Evolutionary conservation across 2,888 invertebrate genomes (phyloP).

Genomic region (Synanthedon formicaeformis): DNA sequence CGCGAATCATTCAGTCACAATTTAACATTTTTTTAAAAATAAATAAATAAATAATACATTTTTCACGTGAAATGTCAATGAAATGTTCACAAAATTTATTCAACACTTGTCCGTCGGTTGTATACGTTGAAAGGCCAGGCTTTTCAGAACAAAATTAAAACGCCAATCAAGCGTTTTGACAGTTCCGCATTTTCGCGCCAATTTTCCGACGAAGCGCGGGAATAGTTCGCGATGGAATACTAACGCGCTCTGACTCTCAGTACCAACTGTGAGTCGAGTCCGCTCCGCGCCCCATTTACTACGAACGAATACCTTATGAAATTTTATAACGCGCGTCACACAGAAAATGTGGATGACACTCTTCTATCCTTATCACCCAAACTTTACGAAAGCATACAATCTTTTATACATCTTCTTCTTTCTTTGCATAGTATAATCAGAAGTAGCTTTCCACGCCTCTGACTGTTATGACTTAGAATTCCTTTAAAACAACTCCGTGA

Average conservation of each 20-base stretch:
- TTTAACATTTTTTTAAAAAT: not conserved
- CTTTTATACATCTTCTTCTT: too few relatives aligned
- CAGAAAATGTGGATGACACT: conserved; percentile 35
- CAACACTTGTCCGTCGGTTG: conserved; percentile 14
- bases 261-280: conserved; percentile 40
- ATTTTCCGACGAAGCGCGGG: conserved; percentile 51
- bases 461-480: too few relatives aligned
- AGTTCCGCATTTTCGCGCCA: conserved; percentile 65
- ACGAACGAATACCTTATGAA: conserved; percentile 35
- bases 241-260: conserved; percentile 39
- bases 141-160: conserved; percentile 22
- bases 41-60: not conserved
- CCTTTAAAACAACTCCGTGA: too few relatives aligned
- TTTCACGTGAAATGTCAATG: not conserved
- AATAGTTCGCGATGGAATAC: conserved; percentile 34
- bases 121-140: conserved; percentile 10
- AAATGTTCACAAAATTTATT: conserved; percentile 4
- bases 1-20: not conserved
- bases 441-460: too few relatives aligned
- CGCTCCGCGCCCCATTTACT: conserved; percentile 35
- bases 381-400: too few relatives aligned
- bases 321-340: conserved; percentile 49
- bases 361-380: not conserved
- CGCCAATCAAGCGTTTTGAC: conserved; percentile 36
- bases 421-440: too few relatives aligned